phyloP scores from a whole-genome alignment of 2,113 vertebrate species.

The Penelope pileata region DNA sequence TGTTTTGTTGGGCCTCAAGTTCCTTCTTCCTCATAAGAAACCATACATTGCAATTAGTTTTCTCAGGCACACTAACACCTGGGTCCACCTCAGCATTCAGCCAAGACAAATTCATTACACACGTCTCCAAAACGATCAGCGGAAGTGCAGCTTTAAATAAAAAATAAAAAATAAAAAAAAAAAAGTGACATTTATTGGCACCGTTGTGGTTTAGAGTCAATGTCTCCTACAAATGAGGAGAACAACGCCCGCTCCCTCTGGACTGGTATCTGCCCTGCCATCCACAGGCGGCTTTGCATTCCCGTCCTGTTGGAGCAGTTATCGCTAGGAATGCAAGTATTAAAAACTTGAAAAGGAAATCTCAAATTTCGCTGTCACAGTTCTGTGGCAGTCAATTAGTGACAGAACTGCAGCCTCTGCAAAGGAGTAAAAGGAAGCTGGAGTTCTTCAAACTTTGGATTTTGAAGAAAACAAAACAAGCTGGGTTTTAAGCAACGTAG shows the following conservation, averaged over 20 bases:
- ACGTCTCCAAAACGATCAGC: background rate
- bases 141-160: background rate
- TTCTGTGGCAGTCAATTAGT: background rate
- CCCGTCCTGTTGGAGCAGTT: background rate
- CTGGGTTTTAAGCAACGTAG: background rate
- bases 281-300: background rate
- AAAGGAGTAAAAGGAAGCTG: background rate
- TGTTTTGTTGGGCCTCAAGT: background rate
- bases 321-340: background rate
- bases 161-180: background rate
- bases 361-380: background rate
- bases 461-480: constrained; percentile 2
- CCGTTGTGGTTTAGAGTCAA: background rate
- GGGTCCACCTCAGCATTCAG: background rate
- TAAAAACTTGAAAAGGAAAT: background rate
- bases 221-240: background rate
- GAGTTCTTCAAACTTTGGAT: background rate
- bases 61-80: background rate
- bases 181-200: background rate
- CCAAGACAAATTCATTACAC: background rate
- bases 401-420: background rate
- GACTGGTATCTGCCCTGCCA: background rate
- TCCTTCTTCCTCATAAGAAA: background rate
- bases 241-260: background rate
- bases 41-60: background rate